Evolutionary conservation across 2,888 invertebrate genomes (phyloP).

Genomic region (Plebejus argus): DNA sequence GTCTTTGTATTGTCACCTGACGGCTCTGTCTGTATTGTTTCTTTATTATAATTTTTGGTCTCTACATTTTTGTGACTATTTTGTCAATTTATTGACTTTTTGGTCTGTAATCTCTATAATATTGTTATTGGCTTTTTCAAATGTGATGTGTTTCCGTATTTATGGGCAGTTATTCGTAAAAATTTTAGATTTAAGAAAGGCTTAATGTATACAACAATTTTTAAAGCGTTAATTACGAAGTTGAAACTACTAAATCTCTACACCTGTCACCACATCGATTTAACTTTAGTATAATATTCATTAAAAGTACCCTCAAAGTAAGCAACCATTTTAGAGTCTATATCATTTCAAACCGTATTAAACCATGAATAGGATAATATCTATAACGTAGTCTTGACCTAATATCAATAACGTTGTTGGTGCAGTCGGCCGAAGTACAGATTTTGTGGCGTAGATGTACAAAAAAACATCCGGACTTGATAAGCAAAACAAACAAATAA

Average conservation of each 20-base stretch:
- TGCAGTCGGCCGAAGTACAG: slow-evolving; percentile 69
- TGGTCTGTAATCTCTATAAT: no score
- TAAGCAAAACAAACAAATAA: slow-evolving; percentile 79
- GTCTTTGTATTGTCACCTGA: no score
- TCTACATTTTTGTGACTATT: no score
- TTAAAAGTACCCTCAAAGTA: neutral
- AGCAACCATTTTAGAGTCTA: neutral
- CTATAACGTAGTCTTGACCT: slow-evolving; percentile 69
- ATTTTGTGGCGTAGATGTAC: slow-evolving; percentile 75
- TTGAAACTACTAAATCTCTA: neutral
- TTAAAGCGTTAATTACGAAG: neutral
- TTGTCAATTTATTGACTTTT: no score
- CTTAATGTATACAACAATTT: no score
- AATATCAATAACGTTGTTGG: slow-evolving; percentile 67
- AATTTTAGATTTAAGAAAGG: no score
- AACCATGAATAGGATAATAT: slow-evolving; percentile 5
- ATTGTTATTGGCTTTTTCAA: no score
- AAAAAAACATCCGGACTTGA: slow-evolving; percentile 81
- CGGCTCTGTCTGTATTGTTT: no score
- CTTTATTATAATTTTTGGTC: no score
- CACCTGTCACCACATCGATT: neutral
- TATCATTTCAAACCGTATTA: neutral
- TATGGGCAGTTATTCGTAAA: no score
- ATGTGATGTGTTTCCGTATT: no score
- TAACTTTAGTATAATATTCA: neutral